phyloP scores from a whole-genome alignment of 2,888 invertebrate species.

The Ditula angustiorana region DNA sequence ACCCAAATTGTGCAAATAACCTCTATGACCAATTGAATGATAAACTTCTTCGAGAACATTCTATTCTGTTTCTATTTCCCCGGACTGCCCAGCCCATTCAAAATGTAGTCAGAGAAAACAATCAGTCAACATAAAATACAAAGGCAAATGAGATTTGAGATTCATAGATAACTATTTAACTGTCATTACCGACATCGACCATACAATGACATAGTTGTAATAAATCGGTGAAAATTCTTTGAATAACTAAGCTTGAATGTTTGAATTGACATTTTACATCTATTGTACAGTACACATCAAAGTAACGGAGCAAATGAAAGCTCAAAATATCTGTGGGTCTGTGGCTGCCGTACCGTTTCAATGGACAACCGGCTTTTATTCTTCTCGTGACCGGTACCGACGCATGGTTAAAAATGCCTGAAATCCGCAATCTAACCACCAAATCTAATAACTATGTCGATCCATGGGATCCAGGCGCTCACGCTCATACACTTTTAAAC shows the following conservation, averaged over 20 bases:
- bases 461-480: too few species aligned
- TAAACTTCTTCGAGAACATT: slow-evolving; percentile 23
- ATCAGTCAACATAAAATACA: slow-evolving; percentile 1
- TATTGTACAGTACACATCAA: background rate
- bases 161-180: slow-evolving; percentile 15
- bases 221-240: background rate
- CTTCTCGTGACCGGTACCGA: too few species aligned
- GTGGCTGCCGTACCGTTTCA: too few species aligned
- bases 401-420: too few species aligned
- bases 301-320: background rate
- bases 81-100: background rate
- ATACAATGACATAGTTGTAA: background rate
- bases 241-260: background rate
- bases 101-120: slow-evolving; percentile 26
- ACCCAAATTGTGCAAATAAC: too few species aligned
- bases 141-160: slow-evolving; percentile 2
- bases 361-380: too few species aligned
- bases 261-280: background rate
- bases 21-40: too few species aligned
- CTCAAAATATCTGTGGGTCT: background rate
- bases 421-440: too few species aligned
- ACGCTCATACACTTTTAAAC: too few species aligned
- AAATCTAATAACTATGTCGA: too few species aligned
- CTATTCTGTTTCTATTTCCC: slow-evolving; percentile 3
- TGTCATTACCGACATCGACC: background rate